These are phyloP conservation scores for Orthosia gracilis DNA, from an alignment of 2,888 invertebrate species.

Conservation along the genomic window DNA sequence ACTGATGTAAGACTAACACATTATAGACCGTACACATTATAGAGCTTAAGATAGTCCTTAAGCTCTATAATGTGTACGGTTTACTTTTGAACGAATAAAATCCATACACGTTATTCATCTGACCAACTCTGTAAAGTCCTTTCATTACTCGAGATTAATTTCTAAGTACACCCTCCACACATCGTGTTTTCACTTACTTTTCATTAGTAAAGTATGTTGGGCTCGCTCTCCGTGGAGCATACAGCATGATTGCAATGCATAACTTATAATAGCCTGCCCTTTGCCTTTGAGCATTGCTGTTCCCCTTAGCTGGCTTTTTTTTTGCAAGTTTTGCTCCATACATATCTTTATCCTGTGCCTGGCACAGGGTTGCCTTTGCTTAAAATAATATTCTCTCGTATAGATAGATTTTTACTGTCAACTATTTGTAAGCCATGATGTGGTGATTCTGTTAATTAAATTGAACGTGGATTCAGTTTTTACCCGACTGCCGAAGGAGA, in stretches of 20 bases:
- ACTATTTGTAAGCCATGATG: neutral
- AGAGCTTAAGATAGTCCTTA: no score
- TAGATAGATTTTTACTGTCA: neutral
- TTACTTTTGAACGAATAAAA: neutral
- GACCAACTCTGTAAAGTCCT: neutral
- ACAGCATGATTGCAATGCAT: slow-evolving; percentile 60
- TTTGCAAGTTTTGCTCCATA: slow-evolving; percentile 23
- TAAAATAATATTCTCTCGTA: neutral
- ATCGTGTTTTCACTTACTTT: slow-evolving; percentile 46
- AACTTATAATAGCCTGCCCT: slow-evolving; percentile 53
- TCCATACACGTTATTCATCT: neutral
- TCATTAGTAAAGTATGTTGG: slow-evolving; percentile 55
- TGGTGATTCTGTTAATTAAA: neutral
- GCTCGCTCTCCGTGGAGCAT: slow-evolving; percentile 17
- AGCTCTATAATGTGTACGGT: neutral
- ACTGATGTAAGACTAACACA: no score
- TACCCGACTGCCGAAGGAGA: no score
- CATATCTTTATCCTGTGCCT: slow-evolving; percentile 3
- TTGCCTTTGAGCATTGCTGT: slow-evolving; percentile 46
- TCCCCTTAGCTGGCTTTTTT: slow-evolving; percentile 17
- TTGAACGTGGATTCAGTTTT: neutral
- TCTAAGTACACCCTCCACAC: slow-evolving; percentile 16
- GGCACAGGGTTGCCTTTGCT: neutral
- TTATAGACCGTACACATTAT: no score
- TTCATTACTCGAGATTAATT: slow-evolving; percentile 28